phyloP scores from a whole-genome alignment of 2,113 vertebrate genomes.

The Passer montanus region DNA sequence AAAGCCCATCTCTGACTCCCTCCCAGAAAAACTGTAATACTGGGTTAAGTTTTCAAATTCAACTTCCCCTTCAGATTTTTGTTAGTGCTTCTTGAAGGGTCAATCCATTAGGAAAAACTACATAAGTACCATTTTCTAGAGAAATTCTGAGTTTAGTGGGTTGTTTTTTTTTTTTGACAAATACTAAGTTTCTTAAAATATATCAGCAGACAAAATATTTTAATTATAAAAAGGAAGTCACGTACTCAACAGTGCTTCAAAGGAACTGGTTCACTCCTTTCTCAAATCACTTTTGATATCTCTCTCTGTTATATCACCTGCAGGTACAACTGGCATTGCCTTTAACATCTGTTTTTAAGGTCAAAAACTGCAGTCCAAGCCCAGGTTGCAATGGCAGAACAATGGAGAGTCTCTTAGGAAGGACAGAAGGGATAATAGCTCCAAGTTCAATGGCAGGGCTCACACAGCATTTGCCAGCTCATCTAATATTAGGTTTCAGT shows the following conservation, averaged over 20 bases:
- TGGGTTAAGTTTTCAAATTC: conserved; percentile 5
- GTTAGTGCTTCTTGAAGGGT: not conserved
- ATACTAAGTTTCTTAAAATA: not conserved
- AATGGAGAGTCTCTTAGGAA: not conserved
- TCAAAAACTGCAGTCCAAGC: not conserved
- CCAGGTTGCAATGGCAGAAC: not conserved
- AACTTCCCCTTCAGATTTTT: not conserved
- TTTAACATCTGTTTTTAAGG: not conserved
- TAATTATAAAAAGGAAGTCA: not conserved
- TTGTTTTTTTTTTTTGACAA: not conserved
- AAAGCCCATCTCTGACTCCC: not conserved
- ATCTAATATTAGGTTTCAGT: not conserved
- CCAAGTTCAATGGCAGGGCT: not conserved
- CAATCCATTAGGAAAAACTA: not conserved
- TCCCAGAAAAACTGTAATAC: not conserved
- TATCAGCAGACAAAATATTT: not conserved
- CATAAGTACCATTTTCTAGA: not conserved
- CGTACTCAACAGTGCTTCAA: not conserved
- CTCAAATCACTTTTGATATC: not conserved
- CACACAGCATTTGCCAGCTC: not conserved
- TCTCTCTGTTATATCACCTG: not conserved
- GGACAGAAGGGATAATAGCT: not conserved
- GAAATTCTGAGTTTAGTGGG: not conserved
- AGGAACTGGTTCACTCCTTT: not conserved
- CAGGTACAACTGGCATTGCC: not conserved